Evolutionary conservation across 2,888 invertebrate species (phyloP).

Genomic region (Leucozona laternaria): DNA sequence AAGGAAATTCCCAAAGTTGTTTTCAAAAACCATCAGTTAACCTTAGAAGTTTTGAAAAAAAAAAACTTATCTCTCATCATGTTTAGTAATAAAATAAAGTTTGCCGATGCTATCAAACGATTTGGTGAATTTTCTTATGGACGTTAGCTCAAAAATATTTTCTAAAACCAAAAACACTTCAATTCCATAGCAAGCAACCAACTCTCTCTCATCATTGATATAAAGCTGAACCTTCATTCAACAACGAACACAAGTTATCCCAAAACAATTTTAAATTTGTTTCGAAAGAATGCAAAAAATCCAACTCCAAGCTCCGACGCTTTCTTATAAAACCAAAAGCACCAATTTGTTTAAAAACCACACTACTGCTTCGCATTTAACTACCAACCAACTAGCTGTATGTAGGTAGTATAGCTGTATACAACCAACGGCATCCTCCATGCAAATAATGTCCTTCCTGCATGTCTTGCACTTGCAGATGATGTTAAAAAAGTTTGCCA

Average conservation of each 20-base stretch:
- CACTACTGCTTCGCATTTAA: constrained; percentile 9
- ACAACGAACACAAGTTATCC: constrained; percentile 1
- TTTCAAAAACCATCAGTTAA: background rate
- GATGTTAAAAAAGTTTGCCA: constrained; percentile 56
- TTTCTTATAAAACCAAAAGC: constrained; percentile 7
- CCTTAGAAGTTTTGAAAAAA: background rate
- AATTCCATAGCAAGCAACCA: background rate
- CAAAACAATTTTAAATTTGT: constrained; percentile 21
- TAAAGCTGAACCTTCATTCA: background rate
- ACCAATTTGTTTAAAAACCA: constrained; percentile 7
- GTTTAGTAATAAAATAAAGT: background rate
- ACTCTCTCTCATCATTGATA: background rate
- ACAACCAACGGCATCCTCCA: constrained; percentile 25
- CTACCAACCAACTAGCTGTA: background rate
- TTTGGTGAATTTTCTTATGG: background rate
- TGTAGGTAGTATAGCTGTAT: no score
- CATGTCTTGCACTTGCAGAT: constrained; percentile 52
- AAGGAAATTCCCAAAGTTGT: background rate
- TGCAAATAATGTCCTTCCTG: constrained; percentile 73
- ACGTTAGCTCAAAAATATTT: background rate
- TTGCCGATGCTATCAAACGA: background rate
- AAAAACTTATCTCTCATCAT: background rate
- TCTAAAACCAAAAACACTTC: background rate
- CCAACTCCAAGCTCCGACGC: background rate
- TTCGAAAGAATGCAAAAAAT: constrained; percentile 14